These are phyloP conservation scores for Flabesymbios commensalis DNA, from an alignment of 2,888 invertebrate genomes.

Conservation along the genomic window DNA sequence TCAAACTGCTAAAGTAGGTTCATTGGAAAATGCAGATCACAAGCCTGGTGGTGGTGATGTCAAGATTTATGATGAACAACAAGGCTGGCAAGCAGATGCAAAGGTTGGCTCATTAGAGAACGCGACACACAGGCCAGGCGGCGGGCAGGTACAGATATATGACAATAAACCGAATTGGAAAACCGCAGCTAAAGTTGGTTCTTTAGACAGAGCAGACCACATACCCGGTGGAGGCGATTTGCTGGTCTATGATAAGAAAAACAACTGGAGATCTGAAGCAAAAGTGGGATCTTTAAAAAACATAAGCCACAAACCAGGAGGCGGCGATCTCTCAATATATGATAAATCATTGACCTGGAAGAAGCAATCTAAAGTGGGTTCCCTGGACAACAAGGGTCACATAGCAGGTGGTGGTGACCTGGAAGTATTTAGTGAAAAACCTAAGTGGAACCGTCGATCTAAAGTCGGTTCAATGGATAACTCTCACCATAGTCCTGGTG, in stretches of 20 bases:
- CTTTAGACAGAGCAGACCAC: not conserved
- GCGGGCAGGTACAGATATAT: constrained; percentile 18
- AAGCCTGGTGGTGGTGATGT: not conserved
- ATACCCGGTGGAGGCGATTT: not conserved
- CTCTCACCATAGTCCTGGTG: too few species aligned
- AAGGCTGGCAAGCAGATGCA: constrained; percentile 32
- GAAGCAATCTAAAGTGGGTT: too few species aligned
- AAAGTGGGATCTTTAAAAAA: constrained; percentile 36
- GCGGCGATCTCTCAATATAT: constrained; percentile 24
- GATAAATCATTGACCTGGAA: too few species aligned
- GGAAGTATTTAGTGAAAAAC: too few species aligned
- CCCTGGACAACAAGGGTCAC: too few species aligned
- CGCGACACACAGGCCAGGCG: constrained; percentile 27
- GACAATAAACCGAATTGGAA: constrained; percentile 4
- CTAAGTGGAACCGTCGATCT: too few species aligned
- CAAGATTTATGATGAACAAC: not conserved
- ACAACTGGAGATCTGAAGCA: constrained; percentile 28
- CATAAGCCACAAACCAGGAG: constrained; percentile 27
- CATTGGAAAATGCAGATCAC: too few species aligned
- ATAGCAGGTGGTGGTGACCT: too few species aligned
- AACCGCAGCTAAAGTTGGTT: constrained; percentile 1
- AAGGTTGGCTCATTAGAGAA: constrained; percentile 36
- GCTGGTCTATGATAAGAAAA: constrained; percentile 2
- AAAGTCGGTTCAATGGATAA: too few species aligned
- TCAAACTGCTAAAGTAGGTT: too few species aligned